A percentile compares a stretch with the other conserved stretches of the same genome.
Evolutionary conservation across 2,113 vertebrate species (phyloP).

Genomic region (Damaliscus lunatus): DNA sequence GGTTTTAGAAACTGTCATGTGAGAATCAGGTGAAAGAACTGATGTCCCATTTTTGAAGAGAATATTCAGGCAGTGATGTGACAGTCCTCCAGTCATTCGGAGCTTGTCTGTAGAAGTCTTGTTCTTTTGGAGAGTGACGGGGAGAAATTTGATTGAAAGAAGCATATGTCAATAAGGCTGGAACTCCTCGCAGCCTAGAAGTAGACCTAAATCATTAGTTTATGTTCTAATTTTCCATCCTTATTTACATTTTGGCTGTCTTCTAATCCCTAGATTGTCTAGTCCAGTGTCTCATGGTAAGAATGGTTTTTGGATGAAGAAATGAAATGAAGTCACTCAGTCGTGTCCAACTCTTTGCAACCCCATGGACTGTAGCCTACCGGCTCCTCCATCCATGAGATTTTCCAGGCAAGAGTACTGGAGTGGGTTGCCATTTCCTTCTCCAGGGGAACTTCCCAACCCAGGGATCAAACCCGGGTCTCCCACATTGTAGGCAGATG

Average conservation of each 20-base stretch:
- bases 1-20: background rate
- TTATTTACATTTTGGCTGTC: background rate
- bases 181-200: background rate
- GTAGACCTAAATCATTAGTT: background rate
- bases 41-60: background rate
- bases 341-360: too few relatives aligned
- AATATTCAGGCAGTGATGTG: background rate
- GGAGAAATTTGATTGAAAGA: background rate
- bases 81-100: background rate
- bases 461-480: too few relatives aligned
- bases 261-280: background rate
- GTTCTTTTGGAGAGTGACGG: background rate
- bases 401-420: too few relatives aligned
- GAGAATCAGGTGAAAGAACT: background rate
- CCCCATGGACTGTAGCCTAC: too few relatives aligned
- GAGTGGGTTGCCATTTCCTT: too few relatives aligned
- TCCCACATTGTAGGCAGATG: rapidly evolving
- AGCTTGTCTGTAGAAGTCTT: background rate
- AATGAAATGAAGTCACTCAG: too few relatives aligned
- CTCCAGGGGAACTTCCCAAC: too few relatives aligned
- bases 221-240: background rate
- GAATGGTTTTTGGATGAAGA: background rate
- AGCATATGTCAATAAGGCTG: background rate
- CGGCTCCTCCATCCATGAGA: too few relatives aligned
- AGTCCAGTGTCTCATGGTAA: background rate